Evolutionary conservation across 2,888 invertebrate genomes (phyloP).

Genomic region (Polydrusus cervinus): DNA sequence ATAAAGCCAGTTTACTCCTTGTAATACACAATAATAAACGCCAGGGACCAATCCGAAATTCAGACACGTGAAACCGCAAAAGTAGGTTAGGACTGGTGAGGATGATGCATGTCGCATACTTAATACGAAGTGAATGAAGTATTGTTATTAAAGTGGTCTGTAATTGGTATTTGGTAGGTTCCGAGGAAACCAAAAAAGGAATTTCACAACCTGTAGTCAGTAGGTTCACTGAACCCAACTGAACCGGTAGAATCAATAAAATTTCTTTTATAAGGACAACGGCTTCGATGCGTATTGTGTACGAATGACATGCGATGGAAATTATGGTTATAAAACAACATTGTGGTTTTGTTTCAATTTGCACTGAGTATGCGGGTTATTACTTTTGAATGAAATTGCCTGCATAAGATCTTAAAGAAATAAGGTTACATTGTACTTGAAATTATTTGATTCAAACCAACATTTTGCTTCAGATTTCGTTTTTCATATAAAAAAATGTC

Average conservation of each 20-base stretch:
- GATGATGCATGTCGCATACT: slow-evolving; percentile 61
- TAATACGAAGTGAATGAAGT: slow-evolving; percentile 24
- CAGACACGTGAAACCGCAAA: slow-evolving; percentile 48
- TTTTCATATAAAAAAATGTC: no score
- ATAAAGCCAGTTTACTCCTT: no score
- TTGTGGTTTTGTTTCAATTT: neutral
- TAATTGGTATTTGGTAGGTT: slow-evolving; percentile 30
- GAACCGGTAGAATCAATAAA: slow-evolving; percentile 28
- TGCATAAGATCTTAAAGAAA: no score
- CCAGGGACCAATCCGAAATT: slow-evolving; percentile 13
- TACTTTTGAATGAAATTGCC: slow-evolving; percentile 3
- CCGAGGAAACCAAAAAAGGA: slow-evolving; percentile 32
- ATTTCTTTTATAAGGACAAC: slow-evolving; percentile 27
- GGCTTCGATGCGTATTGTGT: slow-evolving; percentile 1
- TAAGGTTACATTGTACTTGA: no score
- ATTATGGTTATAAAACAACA: neutral
- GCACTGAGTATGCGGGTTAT: neutral
- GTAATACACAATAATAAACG: slow-evolving; percentile 20
- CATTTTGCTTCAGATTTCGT: no score
- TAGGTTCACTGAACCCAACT: slow-evolving; percentile 39
- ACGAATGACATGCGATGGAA: slow-evolving; percentile 11
- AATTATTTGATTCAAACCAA: no score
- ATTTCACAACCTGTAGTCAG: slow-evolving; percentile 34
- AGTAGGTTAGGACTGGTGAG: slow-evolving; percentile 66
- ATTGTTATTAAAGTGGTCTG: slow-evolving; percentile 8